phyloP scores from a whole-genome alignment of 2,797 vertebrate genomes.

The Simalia tracyae region DNA sequence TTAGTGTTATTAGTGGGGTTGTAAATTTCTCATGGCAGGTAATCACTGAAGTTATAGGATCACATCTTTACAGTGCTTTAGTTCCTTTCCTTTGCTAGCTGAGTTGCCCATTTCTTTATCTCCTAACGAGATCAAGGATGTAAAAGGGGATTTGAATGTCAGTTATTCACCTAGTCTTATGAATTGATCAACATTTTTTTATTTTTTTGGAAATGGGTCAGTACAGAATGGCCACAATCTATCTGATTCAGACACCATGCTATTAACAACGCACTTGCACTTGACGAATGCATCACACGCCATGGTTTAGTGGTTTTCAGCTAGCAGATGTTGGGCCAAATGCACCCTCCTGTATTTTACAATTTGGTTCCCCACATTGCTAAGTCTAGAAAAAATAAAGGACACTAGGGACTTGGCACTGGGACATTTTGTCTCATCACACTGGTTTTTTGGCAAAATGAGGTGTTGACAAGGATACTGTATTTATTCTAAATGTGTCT shows the following conservation, averaged over 20 bases:
- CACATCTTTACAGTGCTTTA: constrained; percentile 34
- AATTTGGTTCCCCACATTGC: not conserved
- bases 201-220: not conserved
- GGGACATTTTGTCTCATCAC: not conserved
- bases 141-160: not conserved
- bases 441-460: not conserved
- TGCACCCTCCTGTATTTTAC: not conserved
- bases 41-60: constrained; percentile 15
- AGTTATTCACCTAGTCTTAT: not conserved
- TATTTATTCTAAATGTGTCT: not conserved
- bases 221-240: not conserved
- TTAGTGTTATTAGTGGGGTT: constrained; percentile 11
- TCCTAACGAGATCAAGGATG: constrained; percentile 13
- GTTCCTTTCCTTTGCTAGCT: not conserved
- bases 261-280: not conserved
- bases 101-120: constrained; percentile 24
- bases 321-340: not conserved
- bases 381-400: not conserved
- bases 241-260: not conserved
- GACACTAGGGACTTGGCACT: not conserved
- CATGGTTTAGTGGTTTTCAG: not conserved
- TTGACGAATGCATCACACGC: not conserved
- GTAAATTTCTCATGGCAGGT: constrained; percentile 34
- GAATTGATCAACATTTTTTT: not conserved
- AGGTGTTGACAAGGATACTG: not conserved